Conservation (phyloP, 2,888 invertebrate genomes). For the Drosophila imparisetae region DNA sequence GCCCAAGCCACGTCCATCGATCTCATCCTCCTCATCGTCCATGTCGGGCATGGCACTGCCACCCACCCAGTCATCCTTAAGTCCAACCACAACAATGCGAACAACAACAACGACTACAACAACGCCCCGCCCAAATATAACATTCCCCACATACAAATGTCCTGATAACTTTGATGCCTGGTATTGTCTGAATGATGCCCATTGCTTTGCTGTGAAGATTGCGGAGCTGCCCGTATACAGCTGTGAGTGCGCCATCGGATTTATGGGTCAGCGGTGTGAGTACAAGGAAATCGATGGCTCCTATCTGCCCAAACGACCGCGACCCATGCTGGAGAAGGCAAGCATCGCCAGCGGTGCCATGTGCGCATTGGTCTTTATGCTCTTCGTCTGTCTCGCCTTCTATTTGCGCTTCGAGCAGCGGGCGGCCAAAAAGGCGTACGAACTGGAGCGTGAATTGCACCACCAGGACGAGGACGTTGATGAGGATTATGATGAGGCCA, state of each 20-base stretch:
- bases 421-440: constrained; percentile 71
- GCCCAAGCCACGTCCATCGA: constrained; percentile 90
- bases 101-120: constrained; percentile 88
- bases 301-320: constrained; percentile 90
- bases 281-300: constrained; percentile 98
- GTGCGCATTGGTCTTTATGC: constrained; percentile 87
- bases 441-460: constrained; percentile 58
- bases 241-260: constrained; percentile 97
- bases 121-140: constrained; percentile 95
- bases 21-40: constrained; percentile 69
- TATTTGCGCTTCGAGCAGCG: constrained; percentile 86
- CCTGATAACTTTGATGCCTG: constrained; percentile 96
- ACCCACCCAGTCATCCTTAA: constrained; percentile 53
- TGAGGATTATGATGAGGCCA: constrained; percentile 15
- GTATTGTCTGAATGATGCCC: constrained; percentile 97
- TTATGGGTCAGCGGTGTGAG: constrained; percentile 97
- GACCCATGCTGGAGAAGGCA: constrained; percentile 92
- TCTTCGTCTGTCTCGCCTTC: constrained; percentile 86
- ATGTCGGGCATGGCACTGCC: constrained; percentile 72
- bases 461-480: constrained; percentile 29
- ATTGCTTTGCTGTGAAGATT: constrained; percentile 97
- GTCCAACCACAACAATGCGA: constrained; percentile 85
- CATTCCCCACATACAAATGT: constrained; percentile 97
- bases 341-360: constrained; percentile 93
- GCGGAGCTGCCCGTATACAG: constrained; percentile 96